Base-by-base conservation (phyloP, 2,888 invertebrate genomes). In the Hanleya hanleyi region DNA sequence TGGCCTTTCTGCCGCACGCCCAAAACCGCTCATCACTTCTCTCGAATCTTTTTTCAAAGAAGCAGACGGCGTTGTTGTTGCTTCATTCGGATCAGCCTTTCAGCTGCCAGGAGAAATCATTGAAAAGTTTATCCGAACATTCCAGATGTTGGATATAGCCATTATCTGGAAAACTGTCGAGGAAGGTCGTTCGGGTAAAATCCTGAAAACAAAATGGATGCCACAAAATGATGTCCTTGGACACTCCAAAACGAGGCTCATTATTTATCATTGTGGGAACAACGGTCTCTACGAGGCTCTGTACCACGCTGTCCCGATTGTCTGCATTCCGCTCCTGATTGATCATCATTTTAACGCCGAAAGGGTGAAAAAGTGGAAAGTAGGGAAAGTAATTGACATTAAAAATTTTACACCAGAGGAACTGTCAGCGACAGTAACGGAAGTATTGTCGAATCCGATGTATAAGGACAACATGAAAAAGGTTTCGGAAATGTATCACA, bases 241-340 rank as follows among this genome's bases (percentile, higher is more conserved):
- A 15, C 82, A 85, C 62, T 65, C 41, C 6, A 81, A 79, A 33
- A 72, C 74, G 5, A 79, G 78, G 69, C 68, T 82, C 12, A 82
- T 85, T 65, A 76, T 85, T 12, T 79, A 83, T 9, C 86, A 86
- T 67, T 83, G 81, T 37, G 86, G 86, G 1, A 75, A 67, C 36
- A 82, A 81, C 61, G 80, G 84, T 6, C 78, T 78, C 33, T 81
- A 75, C 72, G 84, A 86, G 68, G 81, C 77, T 4, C 38, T 86
- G n/a, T 83, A 78, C 64, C 78, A 83, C 68, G 84, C 75, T 1
- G 80, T 85, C 7, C 86, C 86, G 1, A 80, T 84, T 75, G 51
- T 86, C 1, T 74, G 76, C 1, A 41, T 84, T 5, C 82, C 86
- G 3, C 32, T 81, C 1, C 72, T 76, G 65, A 77, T 51, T 1